phyloP scores from a whole-genome alignment of 2,797 vertebrate genomes.

The Carapus acus region DNA sequence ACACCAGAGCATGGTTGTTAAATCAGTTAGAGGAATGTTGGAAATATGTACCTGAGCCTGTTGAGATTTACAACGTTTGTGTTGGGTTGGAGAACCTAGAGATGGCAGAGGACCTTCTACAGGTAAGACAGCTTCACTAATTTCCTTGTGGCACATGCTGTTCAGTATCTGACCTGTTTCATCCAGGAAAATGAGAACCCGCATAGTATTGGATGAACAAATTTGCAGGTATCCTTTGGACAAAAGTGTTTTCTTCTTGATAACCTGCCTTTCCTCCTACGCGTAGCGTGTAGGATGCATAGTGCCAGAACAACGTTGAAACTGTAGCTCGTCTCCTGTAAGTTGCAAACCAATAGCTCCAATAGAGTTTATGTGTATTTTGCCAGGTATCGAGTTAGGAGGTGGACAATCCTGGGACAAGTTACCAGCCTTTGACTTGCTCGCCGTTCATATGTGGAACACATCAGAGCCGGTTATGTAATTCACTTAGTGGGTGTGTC shows the following conservation, averaged over 20 bases:
- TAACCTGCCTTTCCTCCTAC: slow-evolving; percentile 91
- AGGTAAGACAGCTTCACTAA: slow-evolving; percentile 68
- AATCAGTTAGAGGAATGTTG: slow-evolving; percentile 9
- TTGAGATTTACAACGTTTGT: slow-evolving; percentile 18
- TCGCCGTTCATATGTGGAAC: slow-evolving; percentile 27
- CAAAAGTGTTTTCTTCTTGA: slow-evolving; percentile 79
- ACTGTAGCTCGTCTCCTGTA: slow-evolving; percentile 88
- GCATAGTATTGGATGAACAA: slow-evolving; percentile 35
- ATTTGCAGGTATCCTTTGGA: slow-evolving; percentile 70
- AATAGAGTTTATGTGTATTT: slow-evolving; percentile 44
- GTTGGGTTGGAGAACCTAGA: slow-evolving; percentile 44
- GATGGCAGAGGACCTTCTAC: slow-evolving; percentile 37
- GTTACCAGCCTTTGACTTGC: too few relatives aligned
- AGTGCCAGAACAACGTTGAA: slow-evolving; percentile 86
- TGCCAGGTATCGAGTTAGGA: slow-evolving; percentile 1
- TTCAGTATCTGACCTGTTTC: slow-evolving; percentile 36
- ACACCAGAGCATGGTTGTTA: not conserved
- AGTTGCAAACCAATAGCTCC: slow-evolving; percentile 79
- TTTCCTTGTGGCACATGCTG: slow-evolving; percentile 58
- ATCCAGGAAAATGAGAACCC: slow-evolving; percentile 22
- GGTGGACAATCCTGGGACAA: not conserved
- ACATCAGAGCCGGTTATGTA: slow-evolving; percentile 39
- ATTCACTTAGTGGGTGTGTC: slow-evolving; percentile 41
- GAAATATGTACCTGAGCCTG: slow-evolving; percentile 30
- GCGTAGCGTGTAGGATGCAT: slow-evolving; percentile 82